Evolutionary conservation across 2,113 vertebrate species (phyloP).

Genomic region (Heterochromis multidens): DNA sequence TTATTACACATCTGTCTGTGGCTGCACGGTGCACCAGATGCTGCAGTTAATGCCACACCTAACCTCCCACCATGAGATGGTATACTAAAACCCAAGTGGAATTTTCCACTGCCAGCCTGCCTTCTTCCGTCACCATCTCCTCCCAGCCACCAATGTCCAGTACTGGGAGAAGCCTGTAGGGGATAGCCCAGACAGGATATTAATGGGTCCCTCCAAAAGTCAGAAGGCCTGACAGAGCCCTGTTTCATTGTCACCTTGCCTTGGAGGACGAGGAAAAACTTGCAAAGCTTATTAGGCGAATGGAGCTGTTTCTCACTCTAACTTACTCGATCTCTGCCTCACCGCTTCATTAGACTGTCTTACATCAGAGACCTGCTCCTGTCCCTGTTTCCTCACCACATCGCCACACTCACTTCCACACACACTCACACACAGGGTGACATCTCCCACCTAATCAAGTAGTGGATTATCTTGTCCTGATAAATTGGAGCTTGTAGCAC

Average conservation of each 20-base stretch:
- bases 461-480: conserved; percentile 80
- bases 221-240: conserved; percentile 55
- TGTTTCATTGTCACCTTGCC: conserved; percentile 75
- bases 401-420: not conserved
- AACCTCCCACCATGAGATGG: conserved; percentile 37
- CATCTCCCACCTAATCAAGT: conserved; percentile 79
- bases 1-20: conserved; percentile 58
- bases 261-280: conserved; percentile 70
- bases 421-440: conserved; percentile 61
- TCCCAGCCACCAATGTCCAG: conserved; percentile 19
- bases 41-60: conserved; percentile 62
- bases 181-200: conserved; percentile 63
- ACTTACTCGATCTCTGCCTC: conserved; percentile 53
- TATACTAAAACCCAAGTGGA: conserved; percentile 44
- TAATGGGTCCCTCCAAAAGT: conserved; percentile 62
- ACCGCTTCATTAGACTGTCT: conserved; percentile 57
- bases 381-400: conserved; percentile 24
- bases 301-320: conserved; percentile 38
- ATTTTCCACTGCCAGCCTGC: conserved; percentile 39
- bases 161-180: conserved; percentile 49
- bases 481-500: conserved; percentile 77
- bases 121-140: not conserved
- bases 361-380: conserved; percentile 41
- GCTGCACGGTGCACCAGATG: conserved; percentile 55
- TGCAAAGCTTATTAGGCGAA: conserved; percentile 69